These are phyloP conservation scores for Temnothorax rugatulus DNA, from an alignment of 2,888 invertebrate species.

Conservation along the genomic window DNA sequence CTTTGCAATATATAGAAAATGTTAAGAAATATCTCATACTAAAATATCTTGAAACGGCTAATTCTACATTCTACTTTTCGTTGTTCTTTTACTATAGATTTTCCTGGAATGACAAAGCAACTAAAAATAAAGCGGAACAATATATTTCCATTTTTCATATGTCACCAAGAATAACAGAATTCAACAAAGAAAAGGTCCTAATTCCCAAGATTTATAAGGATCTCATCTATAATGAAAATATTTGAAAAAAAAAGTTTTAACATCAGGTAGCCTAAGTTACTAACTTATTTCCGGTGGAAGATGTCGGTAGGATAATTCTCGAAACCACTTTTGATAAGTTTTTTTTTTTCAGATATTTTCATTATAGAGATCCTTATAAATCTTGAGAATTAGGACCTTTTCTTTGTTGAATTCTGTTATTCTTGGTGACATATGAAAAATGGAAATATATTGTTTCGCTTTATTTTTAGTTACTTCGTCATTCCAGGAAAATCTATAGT, in stretches of 20 bases:
- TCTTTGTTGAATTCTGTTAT: background rate
- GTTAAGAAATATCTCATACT: background rate
- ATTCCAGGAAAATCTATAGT: background rate
- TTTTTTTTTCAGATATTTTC: background rate
- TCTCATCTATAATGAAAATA: background rate
- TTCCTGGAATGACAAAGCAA: background rate
- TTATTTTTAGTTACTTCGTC: background rate
- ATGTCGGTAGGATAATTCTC: background rate
- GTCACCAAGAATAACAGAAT: background rate
- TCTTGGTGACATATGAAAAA: background rate
- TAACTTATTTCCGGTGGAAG: background rate
- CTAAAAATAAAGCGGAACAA: background rate
- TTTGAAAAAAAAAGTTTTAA: background rate
- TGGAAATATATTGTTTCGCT: background rate
- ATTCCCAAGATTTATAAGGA: background rate
- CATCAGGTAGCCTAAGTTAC: background rate
- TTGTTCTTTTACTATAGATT: background rate
- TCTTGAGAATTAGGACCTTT: background rate
- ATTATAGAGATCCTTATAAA: background rate
- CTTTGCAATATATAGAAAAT: background rate
- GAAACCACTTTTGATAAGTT: background rate
- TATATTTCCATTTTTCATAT: background rate
- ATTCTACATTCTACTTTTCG: background rate
- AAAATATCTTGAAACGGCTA: background rate
- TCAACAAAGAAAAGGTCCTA: background rate